Percentiles rank a stretch among this genome's conserved stretches.
Conservation (phyloP, 2,113 vertebrate species). For the Fregata magnificens region DNA sequence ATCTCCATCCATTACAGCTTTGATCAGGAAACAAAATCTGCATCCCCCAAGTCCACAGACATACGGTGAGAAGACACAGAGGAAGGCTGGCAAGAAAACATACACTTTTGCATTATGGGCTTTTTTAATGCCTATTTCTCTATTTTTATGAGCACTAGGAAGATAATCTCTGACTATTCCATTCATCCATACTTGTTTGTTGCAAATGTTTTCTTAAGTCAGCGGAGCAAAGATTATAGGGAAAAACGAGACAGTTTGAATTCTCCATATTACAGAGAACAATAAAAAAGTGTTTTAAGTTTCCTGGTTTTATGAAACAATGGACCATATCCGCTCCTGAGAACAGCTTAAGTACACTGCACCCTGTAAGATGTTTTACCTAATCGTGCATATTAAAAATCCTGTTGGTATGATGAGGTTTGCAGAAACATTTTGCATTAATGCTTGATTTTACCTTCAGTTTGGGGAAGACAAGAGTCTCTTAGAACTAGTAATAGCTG, state of each 20-base stretch:
- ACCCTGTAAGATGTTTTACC: background rate
- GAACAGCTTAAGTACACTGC: background rate
- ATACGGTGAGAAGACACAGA: background rate
- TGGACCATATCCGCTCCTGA: background rate
- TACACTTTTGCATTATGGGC: background rate
- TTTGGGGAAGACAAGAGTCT: background rate
- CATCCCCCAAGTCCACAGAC: background rate
- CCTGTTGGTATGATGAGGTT: background rate
- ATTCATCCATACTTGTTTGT: background rate
- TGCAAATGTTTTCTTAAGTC: slow-evolving; percentile 27
- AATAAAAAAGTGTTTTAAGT: background rate
- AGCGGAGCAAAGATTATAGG: background rate
- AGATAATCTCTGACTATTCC: background rate
- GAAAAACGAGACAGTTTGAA: background rate
- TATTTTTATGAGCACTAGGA: background rate
- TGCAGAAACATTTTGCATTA: background rate
- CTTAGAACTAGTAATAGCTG: background rate
- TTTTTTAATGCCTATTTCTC: background rate
- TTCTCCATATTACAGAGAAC: background rate
- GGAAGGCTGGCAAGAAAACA: background rate
- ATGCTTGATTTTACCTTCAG: background rate
- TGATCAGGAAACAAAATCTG: background rate
- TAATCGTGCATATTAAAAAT: background rate
- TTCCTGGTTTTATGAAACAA: slow-evolving; percentile 28
- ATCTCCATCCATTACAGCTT: background rate